phyloP scores from a whole-genome alignment of 2,797 vertebrate genomes.

The Microhierax caerulescens region DNA sequence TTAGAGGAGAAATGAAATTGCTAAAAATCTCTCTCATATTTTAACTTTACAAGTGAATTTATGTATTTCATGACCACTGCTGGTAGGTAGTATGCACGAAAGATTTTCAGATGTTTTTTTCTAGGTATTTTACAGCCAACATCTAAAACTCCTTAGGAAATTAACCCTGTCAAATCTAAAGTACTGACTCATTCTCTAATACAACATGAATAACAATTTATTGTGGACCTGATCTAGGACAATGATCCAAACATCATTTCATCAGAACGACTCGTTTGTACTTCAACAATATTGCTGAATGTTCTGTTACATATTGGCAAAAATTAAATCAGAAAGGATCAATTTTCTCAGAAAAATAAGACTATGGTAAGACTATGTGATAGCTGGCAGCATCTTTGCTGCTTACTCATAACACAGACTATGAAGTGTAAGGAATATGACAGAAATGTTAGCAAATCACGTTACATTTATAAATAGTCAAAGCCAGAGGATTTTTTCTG shows the following conservation, averaged over 20 bases:
- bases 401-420: neutral
- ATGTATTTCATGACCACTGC: neutral
- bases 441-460: neutral
- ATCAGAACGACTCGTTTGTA: neutral
- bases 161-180: neutral
- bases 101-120: neutral
- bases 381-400: neutral
- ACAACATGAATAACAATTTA: neutral
- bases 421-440: neutral
- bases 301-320: neutral
- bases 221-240: neutral
- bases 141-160: neutral
- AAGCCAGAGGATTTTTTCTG: neutral
- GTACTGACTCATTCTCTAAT: neutral
- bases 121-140: neutral
- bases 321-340: neutral
- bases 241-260: neutral
- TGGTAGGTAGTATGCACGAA: neutral
- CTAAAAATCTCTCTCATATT: neutral
- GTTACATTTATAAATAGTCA: neutral
- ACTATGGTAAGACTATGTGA: neutral
- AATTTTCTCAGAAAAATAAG: neutral
- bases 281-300: neutral
- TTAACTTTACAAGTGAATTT: neutral
- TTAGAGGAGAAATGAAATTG: neutral